Evolutionary conservation across 2,797 vertebrate genomes (phyloP).

Genomic region (Pangasius sanitwongsei): DNA sequence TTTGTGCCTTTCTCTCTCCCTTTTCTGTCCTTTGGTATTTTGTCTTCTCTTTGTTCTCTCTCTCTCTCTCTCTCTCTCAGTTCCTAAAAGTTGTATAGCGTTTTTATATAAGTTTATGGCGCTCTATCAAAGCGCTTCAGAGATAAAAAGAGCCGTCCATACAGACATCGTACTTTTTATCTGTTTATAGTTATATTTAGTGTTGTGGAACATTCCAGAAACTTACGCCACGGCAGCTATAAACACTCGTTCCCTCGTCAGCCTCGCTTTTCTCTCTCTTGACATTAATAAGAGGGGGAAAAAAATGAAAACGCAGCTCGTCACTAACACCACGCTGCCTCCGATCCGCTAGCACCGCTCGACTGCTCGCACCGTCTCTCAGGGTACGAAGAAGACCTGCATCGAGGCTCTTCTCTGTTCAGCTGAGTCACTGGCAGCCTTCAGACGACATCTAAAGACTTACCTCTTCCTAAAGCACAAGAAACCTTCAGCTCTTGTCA

Average conservation of each 20-base stretch:
- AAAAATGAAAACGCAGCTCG: too few relatives aligned
- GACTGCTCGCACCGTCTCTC: too few relatives aligned
- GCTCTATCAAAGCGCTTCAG: neutral
- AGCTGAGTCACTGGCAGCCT: too few relatives aligned
- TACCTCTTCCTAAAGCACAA: too few relatives aligned
- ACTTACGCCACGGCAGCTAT: neutral
- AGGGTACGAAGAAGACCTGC: too few relatives aligned
- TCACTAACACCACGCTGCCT: neutral
- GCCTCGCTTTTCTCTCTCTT: neutral
- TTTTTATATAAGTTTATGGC: neutral
- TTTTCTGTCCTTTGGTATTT: neutral
- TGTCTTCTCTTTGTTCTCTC: neutral
- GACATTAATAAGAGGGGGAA: neutral
- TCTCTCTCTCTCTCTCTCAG: neutral
- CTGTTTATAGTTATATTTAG: neutral
- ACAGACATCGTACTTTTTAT: neutral
- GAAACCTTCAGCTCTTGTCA: too few relatives aligned
- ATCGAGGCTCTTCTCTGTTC: too few relatives aligned
- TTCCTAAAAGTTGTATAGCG: neutral
- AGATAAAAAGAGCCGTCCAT: neutral
- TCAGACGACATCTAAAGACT: too few relatives aligned
- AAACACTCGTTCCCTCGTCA: neutral
- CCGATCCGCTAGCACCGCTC: too few relatives aligned
- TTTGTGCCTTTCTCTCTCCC: neutral
- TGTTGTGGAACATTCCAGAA: neutral